These are phyloP conservation scores for Taphrorychus bicolor DNA, from an alignment of 2,888 invertebrate species.

Conservation along the genomic window DNA sequence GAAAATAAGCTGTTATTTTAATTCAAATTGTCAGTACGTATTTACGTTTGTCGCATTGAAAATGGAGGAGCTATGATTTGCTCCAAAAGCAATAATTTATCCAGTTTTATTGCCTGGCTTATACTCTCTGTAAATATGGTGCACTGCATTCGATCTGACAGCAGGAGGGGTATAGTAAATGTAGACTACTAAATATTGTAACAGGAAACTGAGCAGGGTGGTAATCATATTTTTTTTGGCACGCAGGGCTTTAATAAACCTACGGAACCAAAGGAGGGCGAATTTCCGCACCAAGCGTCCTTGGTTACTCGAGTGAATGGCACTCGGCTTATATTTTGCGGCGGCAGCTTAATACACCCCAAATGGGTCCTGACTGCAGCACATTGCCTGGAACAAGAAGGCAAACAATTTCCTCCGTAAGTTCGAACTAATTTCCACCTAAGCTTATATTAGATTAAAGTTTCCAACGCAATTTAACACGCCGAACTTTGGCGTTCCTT, in stretches of 20 bases:
- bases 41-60: conserved; percentile 1
- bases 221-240: background rate
- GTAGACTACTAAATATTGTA: too few species aligned
- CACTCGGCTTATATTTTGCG: conserved; percentile 55
- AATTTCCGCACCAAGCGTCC: conserved; percentile 56
- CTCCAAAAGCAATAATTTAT: background rate
- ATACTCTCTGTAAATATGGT: background rate
- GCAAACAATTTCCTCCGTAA: conserved; percentile 53
- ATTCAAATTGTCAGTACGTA: background rate
- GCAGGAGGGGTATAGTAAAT: background rate
- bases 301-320: conserved; percentile 50
- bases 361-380: conserved; percentile 58
- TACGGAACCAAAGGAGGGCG: conserved; percentile 53
- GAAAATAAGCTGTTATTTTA: conserved; percentile 3
- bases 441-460: conserved; percentile 33
- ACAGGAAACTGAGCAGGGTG: too few species aligned
- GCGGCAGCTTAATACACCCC: conserved; percentile 58
- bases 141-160: background rate
- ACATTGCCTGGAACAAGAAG: conserved; percentile 57
- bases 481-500: conserved; percentile 5
- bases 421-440: conserved; percentile 35
- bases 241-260: conserved; percentile 48
- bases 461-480: conserved; percentile 24
- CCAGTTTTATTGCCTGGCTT: background rate
- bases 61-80: conserved; percentile 1